Evolutionary conservation across 2,797 vertebrate genomes (phyloP).

Genomic region (Myripristis murdjan): DNA sequence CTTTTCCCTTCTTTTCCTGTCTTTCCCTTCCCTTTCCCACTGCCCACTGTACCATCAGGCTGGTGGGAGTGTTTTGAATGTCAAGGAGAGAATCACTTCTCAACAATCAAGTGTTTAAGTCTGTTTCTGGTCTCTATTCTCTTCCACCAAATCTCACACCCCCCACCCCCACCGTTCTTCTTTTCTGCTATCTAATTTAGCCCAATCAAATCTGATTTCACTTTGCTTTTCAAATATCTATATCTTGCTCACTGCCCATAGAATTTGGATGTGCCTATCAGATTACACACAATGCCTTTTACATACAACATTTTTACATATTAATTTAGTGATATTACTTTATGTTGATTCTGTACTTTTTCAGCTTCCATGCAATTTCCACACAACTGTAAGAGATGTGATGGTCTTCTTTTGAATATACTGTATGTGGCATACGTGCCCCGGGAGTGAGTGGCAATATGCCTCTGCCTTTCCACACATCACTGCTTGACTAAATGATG

Average conservation of each 20-base stretch:
- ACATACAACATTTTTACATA: not conserved
- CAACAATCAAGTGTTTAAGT: no score
- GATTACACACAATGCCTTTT: not conserved
- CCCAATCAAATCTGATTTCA: slow-evolving; percentile 33
- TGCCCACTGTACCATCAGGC: no score
- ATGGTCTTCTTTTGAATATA: not conserved
- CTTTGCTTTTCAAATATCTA: not conserved
- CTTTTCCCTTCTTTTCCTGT: not conserved
- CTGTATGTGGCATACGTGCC: not conserved
- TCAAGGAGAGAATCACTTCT: no score
- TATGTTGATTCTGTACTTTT: slow-evolving; percentile 2
- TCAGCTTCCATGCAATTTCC: not conserved
- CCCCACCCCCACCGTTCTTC: no score
- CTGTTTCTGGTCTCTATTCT: no score
- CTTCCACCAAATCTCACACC: no score
- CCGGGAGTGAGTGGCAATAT: not conserved
- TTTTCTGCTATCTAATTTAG: not conserved
- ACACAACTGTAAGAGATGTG: not conserved
- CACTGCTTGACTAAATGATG: slow-evolving; percentile 36
- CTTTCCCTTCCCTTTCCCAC: no score
- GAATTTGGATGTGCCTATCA: not conserved
- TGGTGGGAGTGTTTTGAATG: no score
- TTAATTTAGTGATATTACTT: not conserved
- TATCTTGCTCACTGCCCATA: not conserved
- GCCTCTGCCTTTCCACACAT: slow-evolving; percentile 23